These are phyloP conservation scores for Pristionchus entomophagus DNA, from an alignment of 2,888 invertebrate species.

Conservation along the genomic window DNA sequence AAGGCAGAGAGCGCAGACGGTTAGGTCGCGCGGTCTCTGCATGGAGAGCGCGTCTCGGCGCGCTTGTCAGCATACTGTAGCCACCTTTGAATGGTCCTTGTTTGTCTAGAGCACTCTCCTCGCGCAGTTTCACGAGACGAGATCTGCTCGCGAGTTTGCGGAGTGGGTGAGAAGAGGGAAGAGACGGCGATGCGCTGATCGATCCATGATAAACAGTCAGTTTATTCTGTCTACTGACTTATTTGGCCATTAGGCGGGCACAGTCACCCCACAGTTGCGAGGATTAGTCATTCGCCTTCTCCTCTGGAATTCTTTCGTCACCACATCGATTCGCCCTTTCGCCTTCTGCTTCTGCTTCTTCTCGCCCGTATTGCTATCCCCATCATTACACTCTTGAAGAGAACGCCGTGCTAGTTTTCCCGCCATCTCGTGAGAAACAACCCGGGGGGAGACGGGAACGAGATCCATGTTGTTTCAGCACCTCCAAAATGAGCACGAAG, in stretches of 20 bases:
- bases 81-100: neutral
- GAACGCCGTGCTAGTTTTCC: neutral
- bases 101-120: conserved; percentile 33
- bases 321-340: conserved; percentile 23
- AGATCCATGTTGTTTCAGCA: neutral
- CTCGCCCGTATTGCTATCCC: neutral
- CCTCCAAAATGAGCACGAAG: conserved; percentile 24
- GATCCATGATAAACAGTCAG: conserved; percentile 12
- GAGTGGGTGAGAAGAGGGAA: conserved; percentile 29
- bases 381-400: neutral
- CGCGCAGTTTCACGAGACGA: conserved; percentile 26
- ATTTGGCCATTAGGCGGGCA: neutral
- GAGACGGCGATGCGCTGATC: neutral
- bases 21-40: neutral
- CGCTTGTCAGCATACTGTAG: neutral
- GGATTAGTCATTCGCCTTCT: conserved; percentile 4
- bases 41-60: conserved; percentile 10
- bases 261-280: neutral
- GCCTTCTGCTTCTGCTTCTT: too few relatives aligned
- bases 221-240: neutral
- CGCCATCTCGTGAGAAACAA: conserved; percentile 14
- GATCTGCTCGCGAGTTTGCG: conserved; percentile 16
- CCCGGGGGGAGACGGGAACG: too few relatives aligned
- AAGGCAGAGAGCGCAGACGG: neutral
- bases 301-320: neutral